Percentiles rank a stretch among this genome's conserved stretches.
phyloP scores from a whole-genome alignment of 2,113 vertebrate genomes.

The Salvelinus alpinus region DNA sequence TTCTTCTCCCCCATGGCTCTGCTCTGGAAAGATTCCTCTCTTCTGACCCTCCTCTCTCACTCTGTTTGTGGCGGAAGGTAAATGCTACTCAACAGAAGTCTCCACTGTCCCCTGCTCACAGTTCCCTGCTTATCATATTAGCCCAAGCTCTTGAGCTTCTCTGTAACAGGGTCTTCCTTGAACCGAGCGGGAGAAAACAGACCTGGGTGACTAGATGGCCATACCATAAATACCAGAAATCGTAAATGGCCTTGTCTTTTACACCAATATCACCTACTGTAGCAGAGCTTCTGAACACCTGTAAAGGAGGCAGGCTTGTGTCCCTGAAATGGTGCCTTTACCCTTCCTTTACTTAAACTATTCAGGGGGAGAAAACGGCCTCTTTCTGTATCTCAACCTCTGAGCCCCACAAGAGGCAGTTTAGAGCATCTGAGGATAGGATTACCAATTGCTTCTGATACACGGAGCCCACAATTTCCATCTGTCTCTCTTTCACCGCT shows the following conservation, averaged over 20 bases:
- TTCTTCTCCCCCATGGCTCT: background rate
- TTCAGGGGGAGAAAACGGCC: constrained; percentile 14
- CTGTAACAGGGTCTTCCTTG: constrained; percentile 26
- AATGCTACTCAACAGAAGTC: constrained; percentile 27
- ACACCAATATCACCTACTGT: background rate
- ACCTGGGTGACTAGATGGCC: constrained; percentile 29
- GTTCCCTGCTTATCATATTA: constrained; percentile 67
- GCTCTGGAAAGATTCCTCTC: background rate
- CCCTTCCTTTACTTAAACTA: background rate
- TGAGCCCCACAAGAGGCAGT: background rate
- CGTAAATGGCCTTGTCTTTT: constrained; percentile 45
- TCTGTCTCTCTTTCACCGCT: background rate
- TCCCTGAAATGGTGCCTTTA: background rate
- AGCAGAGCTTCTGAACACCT: too few species aligned
- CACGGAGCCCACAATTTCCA: constrained; percentile 2
- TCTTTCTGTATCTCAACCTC: background rate
- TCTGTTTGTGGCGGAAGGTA: constrained; percentile 28
- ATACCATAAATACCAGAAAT: constrained; percentile 51
- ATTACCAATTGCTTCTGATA: background rate
- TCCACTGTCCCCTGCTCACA: background rate
- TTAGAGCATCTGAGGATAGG: background rate
- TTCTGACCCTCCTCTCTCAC: background rate
- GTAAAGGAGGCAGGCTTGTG: too few species aligned
- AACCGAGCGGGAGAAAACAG: constrained; percentile 45
- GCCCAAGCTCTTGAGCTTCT: constrained; percentile 58